Evolutionary conservation across 2,797 vertebrate genomes (phyloP), one percentile per base, ranked within the genome.

Genomic region (Microctenopoma steveboyesi): DNA sequence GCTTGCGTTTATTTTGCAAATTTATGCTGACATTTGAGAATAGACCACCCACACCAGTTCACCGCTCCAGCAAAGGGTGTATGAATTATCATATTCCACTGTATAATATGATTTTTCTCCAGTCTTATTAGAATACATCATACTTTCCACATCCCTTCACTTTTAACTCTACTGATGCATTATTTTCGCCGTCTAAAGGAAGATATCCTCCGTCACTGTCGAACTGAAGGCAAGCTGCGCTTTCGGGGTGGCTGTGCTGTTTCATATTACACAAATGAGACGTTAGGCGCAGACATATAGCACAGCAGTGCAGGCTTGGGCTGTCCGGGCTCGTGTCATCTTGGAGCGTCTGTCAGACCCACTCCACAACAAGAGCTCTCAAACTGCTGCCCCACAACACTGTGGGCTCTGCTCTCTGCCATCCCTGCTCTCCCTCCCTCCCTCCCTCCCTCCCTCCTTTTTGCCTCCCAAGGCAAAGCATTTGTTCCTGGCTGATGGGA

Each of bases 11-110:
- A 93, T 93, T 94, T 94, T 92, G 92, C 93, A 94, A 95, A 95
- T 94, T 93, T 93, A 94, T 94, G 92, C 94, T 94, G 93, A 94
- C 93, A 94, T 94, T 94, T 94, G 88, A 91, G 90, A 94, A 88
- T 86, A 89, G 88, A 87, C 87, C 92, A 89, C 92, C 91, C 88
- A 89, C 87, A 92, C 90, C 90, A 86, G 89, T 91, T 92, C 90
- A 88, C 88, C 76, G 86, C 91, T 91, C 89, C 83, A 91, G 91
- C 88, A 86, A 89, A 90, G 91, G 90, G 87, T 90, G 90, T 89
- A 82, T 88, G 90, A 91, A 94, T 94, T 94, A 93, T 93, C 90
- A 92, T 93, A 92, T 85, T 89, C 83, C 76, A 78, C 91, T 90
- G 92, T 92, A 94, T 93, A 93, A 92, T 92, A 90, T 90, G 88